These are phyloP conservation scores for Xerus rutilus DNA, from an alignment of 2,797 vertebrate species.

Conservation along the genomic window DNA sequence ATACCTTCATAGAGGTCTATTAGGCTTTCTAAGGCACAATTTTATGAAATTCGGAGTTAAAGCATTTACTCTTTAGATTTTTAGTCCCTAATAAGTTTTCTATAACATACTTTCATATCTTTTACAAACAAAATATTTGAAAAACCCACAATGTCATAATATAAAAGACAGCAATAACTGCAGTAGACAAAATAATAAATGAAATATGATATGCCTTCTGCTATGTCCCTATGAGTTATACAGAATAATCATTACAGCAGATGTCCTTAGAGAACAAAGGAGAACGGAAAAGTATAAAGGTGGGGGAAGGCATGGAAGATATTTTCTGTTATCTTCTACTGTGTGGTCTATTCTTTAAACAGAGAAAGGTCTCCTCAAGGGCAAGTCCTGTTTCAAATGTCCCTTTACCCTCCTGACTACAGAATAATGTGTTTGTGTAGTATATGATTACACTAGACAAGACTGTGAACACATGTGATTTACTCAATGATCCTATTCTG, in stretches of 20 bases:
- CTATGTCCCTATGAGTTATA: conserved; percentile 59
- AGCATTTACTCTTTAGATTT: conserved; percentile 60
- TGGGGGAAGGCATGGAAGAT: conserved; percentile 67
- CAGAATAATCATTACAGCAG: conserved; percentile 69
- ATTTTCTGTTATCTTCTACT: conserved; percentile 76
- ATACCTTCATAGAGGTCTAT: conserved; percentile 44
- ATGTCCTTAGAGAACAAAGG: conserved; percentile 73
- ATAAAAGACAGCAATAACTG: conserved; percentile 77
- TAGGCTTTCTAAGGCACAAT: conserved; percentile 58
- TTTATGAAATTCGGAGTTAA: conserved; percentile 68
- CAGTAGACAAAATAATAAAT: conserved; percentile 78
- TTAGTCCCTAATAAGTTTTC: conserved; percentile 70
- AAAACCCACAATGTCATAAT: conserved; percentile 57
- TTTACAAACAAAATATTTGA: conserved; percentile 78
- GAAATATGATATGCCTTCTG: conserved; percentile 77
- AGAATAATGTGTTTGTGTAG: conserved; percentile 80
- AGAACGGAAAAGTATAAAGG: conserved; percentile 55
- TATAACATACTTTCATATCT: conserved; percentile 71
- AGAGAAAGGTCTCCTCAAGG: conserved; percentile 75
- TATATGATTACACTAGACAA: conserved; percentile 81
- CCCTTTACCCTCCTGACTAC: conserved; percentile 72
- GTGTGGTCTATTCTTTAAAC: conserved; percentile 80
- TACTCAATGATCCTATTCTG: conserved; percentile 83
- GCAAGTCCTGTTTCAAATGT: conserved; percentile 76
- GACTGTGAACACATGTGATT: conserved; percentile 82